Base-by-base conservation (phyloP, 2,888 invertebrate genomes). In the Cheilosia urbana region DNA sequence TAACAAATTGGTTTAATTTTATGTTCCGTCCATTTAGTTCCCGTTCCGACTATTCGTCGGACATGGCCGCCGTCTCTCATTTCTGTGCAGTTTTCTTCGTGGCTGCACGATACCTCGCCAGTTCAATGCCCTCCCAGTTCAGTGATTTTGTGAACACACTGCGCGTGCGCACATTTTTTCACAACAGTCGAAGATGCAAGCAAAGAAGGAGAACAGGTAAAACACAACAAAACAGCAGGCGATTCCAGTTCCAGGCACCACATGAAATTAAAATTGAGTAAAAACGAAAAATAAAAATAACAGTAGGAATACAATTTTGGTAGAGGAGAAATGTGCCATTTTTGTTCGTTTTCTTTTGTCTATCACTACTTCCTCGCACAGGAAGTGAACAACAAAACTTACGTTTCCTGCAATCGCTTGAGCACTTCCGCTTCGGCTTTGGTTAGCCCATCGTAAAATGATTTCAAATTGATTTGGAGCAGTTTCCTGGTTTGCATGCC, bases 401-500 rank as follows among this genome's bases (percentile, higher is more conserved):
- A 96, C 95, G 93, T 95, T 88, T 93, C 93, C 89, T 94, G 93
- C n/a, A 96, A 91, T 84, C 95, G 94, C 40, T 93, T 89, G 49
- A 96, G 92, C 3, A 95, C 92, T 89, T 93, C 90, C 89, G 93
- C 93, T 92, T 98, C 97, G 87, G 94, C 92, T 0, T 94, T 93
- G 4, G 93, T 94, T 40, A 97, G 93, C 0, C 96, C 96, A 76
- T 94, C 93, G 17, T 93, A 92, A 34, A 94, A 89, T 1, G 96
- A 93, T 58, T 94, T 93, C 49, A 98, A 89, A 89, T 96, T 97
- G 69, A 93, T 93, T 4, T 93, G 89, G 30, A 97, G 91, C 87
- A 96, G 93, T 6, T 93, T 91, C 68, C 93, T 91, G 90, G 94
- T 96, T 91, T 95, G 95, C 93, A 97, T 96, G 66, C 97, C 97